Evolutionary conservation across 2,888 invertebrate species (phyloP).

Genomic region (Tillus elongatus): DNA sequence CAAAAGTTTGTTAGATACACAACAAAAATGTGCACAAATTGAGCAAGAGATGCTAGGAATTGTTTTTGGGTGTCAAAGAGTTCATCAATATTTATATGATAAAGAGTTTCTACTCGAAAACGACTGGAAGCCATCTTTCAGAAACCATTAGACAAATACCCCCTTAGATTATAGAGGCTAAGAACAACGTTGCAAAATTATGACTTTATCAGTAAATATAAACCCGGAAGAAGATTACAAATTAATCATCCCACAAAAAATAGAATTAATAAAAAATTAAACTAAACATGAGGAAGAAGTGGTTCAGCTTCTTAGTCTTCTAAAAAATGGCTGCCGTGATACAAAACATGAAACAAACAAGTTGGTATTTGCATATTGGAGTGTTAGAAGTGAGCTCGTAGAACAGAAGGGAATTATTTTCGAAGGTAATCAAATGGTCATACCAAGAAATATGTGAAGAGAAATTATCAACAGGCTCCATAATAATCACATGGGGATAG

Average conservation of each 20-base stretch:
- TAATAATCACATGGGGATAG: constrained; percentile 24
- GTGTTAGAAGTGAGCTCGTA: constrained; percentile 12
- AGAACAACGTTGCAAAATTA: constrained; percentile 6
- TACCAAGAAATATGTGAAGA: constrained; percentile 20
- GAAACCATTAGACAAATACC: constrained; percentile 8
- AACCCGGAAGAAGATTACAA: constrained; percentile 20
- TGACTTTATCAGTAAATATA: constrained; percentile 7
- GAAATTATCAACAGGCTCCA: constrained; percentile 22
- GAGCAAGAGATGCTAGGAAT: constrained; percentile 10
- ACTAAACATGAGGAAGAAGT: not conserved
- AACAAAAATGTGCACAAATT: constrained; percentile 12
- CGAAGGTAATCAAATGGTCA: constrained; percentile 19
- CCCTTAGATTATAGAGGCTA: constrained; percentile 9
- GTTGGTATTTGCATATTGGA: constrained; percentile 15
- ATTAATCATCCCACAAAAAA: constrained; percentile 12
- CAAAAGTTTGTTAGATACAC: constrained; percentile 7
- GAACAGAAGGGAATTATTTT: constrained; percentile 18
- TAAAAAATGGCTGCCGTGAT: constrained; percentile 13
- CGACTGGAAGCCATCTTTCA: constrained; percentile 5
- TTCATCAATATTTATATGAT: constrained; percentile 11
- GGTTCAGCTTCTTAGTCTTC: not conserved
- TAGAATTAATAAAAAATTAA: not conserved
- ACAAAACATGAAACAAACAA: constrained; percentile 7
- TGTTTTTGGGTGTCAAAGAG: constrained; percentile 10
- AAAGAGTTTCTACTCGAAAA: constrained; percentile 8